These are phyloP conservation scores for Chymomyza procnemis DNA, from an alignment of 2,888 invertebrate species.

Conservation along the genomic window DNA sequence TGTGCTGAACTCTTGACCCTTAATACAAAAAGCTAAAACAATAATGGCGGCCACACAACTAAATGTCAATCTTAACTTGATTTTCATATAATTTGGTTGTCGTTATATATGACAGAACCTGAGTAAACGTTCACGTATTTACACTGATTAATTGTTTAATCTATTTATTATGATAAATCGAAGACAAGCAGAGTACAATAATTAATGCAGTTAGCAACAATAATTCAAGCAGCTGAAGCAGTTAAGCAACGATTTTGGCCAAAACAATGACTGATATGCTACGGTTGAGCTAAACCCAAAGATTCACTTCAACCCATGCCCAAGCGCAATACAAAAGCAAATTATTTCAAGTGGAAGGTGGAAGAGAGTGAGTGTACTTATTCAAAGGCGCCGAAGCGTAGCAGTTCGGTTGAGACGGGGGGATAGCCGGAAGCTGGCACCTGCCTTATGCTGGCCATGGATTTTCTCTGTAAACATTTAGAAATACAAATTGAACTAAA, in stretches of 20 bases:
- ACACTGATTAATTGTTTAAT: slow-evolving; percentile 59
- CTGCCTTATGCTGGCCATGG: slow-evolving; percentile 53
- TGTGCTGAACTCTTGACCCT: not conserved
- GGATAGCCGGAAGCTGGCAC: slow-evolving; percentile 14
- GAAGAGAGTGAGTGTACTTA: slow-evolving; percentile 26
- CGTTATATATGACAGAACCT: slow-evolving; percentile 21
- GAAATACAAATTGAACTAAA: slow-evolving; percentile 50
- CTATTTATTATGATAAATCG: slow-evolving; percentile 29
- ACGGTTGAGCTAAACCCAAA: slow-evolving; percentile 1
- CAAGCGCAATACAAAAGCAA: not conserved
- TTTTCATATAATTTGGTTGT: slow-evolving; percentile 33
- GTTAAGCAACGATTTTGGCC: slow-evolving; percentile 5
- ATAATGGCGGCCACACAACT: slow-evolving; percentile 22
- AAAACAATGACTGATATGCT: slow-evolving; percentile 19
- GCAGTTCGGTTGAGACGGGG: slow-evolving; percentile 55
- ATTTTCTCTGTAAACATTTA: slow-evolving; percentile 67
- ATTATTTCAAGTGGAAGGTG: not conserved
- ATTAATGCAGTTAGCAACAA: slow-evolving; percentile 60
- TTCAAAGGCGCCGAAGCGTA: slow-evolving; percentile 65
- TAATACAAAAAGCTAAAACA: not conserved
- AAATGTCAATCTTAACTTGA: slow-evolving; percentile 34
- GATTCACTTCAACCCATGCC: not conserved
- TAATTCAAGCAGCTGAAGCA: slow-evolving; percentile 29
- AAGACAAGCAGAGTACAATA: slow-evolving; percentile 24
- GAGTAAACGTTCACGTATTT: slow-evolving; percentile 38